A percentile compares a stretch with the other conserved stretches of the same genome.
Evolutionary conservation across 2,113 vertebrate genomes (phyloP).

Genomic region (Collichthys lucidus): DNA sequence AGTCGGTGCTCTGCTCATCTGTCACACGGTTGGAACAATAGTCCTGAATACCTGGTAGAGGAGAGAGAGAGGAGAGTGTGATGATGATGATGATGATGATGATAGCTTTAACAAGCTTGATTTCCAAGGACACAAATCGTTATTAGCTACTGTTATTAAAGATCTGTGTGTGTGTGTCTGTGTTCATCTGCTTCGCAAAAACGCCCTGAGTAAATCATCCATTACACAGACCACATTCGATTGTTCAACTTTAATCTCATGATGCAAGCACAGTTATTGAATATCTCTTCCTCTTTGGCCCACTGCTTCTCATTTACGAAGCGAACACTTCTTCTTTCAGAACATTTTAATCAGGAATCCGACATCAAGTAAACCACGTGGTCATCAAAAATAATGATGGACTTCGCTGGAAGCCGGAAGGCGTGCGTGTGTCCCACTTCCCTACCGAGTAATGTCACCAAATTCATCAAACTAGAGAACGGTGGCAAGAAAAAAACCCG

Average conservation of each 20-base stretch:
- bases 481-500: rapidly evolving
- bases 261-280: neutral
- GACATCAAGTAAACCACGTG: neutral
- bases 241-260: constrained; percentile 3
- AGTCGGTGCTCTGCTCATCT: constrained; percentile 51
- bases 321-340: constrained; percentile 65
- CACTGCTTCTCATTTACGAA: constrained; percentile 62
- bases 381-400: constrained; percentile 53
- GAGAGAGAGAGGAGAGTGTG: neutral
- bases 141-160: too few relatives aligned
- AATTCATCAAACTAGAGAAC: neutral
- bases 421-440: neutral
- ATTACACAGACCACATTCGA: neutral
- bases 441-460: neutral
- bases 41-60: constrained; percentile 75
- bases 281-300: constrained; percentile 51
- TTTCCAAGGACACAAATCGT: neutral
- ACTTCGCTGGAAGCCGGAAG: constrained; percentile 41
- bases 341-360: constrained; percentile 47
- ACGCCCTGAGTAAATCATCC: neutral
- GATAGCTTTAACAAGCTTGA: neutral
- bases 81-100: neutral
- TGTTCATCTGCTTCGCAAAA: too few relatives aligned
- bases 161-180: too few relatives aligned
- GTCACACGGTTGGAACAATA: constrained; percentile 73